Percentiles rank a stretch among this genome's conserved stretches.
phyloP scores from a whole-genome alignment of 2,797 vertebrate species.

The Morus bassanus region DNA sequence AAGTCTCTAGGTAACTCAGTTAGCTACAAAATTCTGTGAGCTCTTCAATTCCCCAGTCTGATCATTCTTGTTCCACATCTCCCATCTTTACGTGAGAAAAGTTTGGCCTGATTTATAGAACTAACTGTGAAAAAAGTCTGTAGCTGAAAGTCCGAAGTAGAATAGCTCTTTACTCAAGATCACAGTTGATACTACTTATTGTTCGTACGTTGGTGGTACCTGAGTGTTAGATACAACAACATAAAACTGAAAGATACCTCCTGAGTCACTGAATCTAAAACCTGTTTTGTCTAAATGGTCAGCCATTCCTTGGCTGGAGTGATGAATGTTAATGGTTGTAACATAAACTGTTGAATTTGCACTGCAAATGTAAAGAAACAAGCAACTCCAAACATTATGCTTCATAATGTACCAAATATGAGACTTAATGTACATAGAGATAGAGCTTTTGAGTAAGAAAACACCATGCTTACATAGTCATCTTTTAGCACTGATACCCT shows the following conservation, averaged over 20 bases:
- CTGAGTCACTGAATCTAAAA: background rate
- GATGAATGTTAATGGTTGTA: background rate
- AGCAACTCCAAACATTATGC: background rate
- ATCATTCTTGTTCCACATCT: background rate
- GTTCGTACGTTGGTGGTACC: accelerated
- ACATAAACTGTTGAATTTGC: background rate
- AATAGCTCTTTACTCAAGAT: background rate
- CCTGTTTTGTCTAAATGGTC: background rate
- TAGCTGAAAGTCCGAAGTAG: background rate
- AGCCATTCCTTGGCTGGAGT: background rate
- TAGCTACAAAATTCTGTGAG: background rate
- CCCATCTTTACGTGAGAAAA: background rate
- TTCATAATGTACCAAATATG: background rate
- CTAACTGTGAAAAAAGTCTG: background rate
- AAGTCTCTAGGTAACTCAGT: background rate
- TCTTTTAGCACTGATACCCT: background rate
- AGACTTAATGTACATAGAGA: background rate
- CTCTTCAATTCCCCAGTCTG: background rate
- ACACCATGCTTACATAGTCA: background rate
- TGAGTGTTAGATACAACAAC: background rate
- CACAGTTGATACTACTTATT: background rate
- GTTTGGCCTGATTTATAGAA: background rate
- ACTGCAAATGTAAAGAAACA: background rate
- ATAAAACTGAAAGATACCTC: background rate
- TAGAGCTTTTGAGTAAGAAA: background rate